These are phyloP conservation scores for Cephus nigrinus DNA, from an alignment of 2,888 invertebrate genomes.

Conservation along the genomic window DNA sequence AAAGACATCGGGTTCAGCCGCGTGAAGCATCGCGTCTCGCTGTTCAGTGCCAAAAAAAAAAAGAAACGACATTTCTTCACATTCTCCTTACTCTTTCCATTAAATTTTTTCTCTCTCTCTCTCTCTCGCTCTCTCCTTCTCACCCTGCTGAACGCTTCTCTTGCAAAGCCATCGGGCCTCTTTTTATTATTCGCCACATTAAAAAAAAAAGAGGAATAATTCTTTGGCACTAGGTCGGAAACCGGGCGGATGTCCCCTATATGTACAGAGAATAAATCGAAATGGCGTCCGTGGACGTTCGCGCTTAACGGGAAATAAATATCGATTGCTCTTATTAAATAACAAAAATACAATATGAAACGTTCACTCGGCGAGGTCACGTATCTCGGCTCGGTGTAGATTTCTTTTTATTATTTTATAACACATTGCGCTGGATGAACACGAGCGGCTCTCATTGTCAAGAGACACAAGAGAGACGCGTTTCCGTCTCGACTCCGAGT, in stretches of 20 bases:
- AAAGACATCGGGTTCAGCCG: background rate
- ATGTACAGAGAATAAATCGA: background rate
- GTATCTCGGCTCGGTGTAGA: background rate
- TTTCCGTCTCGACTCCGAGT: background rate
- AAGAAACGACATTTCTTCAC: background rate
- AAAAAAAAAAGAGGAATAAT: background rate
- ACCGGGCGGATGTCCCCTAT: slow-evolving; percentile 2
- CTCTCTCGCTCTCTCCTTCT: no score
- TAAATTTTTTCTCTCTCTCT: background rate
- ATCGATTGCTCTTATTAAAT: background rate
- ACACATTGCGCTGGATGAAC: background rate
- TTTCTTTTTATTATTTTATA: background rate
- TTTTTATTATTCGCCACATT: background rate
- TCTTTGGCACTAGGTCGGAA: slow-evolving; percentile 6
- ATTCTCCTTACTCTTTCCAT: background rate
- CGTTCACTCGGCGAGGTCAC: background rate
- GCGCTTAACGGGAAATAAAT: background rate
- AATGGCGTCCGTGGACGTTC: background rate
- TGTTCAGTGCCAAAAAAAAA: slow-evolving; percentile 4
- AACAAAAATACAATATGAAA: background rate
- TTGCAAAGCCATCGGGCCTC: background rate
- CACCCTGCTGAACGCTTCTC: background rate
- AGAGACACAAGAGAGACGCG: background rate
- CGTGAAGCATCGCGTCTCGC: slow-evolving; percentile 2
- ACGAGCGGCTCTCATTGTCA: background rate